Evolutionary conservation across 2,797 vertebrate species (phyloP).

Genomic region (Euphonia xanthogaster): DNA sequence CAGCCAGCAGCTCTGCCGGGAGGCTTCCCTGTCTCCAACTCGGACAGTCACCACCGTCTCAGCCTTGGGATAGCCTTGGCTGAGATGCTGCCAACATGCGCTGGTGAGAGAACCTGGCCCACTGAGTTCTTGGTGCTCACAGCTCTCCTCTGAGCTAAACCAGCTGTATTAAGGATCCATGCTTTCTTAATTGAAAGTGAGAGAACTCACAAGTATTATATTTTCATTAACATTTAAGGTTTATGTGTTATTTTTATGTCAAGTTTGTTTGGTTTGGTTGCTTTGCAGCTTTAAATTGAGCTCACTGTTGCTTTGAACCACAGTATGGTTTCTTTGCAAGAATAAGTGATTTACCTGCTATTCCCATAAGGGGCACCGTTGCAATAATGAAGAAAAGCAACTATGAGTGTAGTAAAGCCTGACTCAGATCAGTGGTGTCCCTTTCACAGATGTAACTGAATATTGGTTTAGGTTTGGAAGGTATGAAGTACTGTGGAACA

Average conservation of each 20-base stretch:
- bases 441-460: neutral
- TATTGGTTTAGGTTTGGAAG: neutral
- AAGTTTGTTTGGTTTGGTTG: neutral
- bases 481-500: neutral
- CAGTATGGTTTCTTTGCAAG: neutral
- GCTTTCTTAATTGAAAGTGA: neutral
- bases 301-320: neutral
- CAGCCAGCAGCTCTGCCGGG: neutral
- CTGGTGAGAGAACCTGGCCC: neutral
- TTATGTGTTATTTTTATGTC: neutral
- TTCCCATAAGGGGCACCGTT: neutral
- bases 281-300: neutral
- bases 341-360: neutral
- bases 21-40: neutral
- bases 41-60: neutral
- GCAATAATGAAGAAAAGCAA: neutral
- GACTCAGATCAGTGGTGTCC: neutral
- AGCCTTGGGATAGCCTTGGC: neutral
- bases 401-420: neutral
- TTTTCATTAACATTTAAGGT: neutral
- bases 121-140: neutral
- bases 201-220: neutral
- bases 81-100: rapidly evolving
- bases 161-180: neutral
- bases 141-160: neutral